Evolutionary conservation across 2,113 vertebrate genomes (phyloP).

Genomic region (Phrynosoma platyrhinos): DNA sequence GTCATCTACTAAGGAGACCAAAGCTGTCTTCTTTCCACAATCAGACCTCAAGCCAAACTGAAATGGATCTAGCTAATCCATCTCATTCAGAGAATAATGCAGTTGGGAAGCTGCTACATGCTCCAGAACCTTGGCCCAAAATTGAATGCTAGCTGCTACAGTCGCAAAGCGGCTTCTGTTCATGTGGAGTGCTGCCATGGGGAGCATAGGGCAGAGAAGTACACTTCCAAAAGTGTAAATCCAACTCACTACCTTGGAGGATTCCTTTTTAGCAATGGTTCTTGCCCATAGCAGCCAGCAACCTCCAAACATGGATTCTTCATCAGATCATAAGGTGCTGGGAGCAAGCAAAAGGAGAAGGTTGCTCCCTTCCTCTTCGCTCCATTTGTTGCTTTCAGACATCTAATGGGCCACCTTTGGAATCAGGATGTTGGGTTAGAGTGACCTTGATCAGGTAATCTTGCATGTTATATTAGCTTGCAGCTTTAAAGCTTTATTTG

Average conservation of each 20-base stretch:
- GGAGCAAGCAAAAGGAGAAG: neutral
- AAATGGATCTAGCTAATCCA: too few relatives aligned
- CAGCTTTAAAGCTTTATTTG: neutral
- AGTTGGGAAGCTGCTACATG: too few relatives aligned
- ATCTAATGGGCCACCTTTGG: neutral
- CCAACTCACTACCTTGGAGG: too few relatives aligned
- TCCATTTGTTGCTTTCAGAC: neutral
- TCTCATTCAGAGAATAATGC: too few relatives aligned
- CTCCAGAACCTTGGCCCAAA: too few relatives aligned
- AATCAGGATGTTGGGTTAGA: neutral
- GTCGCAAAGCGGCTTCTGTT: neutral
- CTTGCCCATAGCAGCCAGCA: neutral
- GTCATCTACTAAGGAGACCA: too few relatives aligned
- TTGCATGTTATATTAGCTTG: conserved; percentile 8
- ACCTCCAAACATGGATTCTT: neutral
- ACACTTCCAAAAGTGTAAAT: too few relatives aligned
- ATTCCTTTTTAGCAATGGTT: too few relatives aligned
- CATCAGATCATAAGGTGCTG: neutral
- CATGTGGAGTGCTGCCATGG: neutral
- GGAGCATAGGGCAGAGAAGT: too few relatives aligned
- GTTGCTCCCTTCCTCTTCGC: neutral
- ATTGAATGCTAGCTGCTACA: neutral
- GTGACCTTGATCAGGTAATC: neutral
- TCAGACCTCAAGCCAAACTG: too few relatives aligned
- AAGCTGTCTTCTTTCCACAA: too few relatives aligned